These are phyloP conservation scores for fruit fly (Drosophila melanogaster) DNA, from an alignment of 1,140 invertebrate genomes.

Conservation along the genomic window Release_6_plus_ISO1_MT NC_004354.4:16976501-16977000, in stretches of 20 bases:
- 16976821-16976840: no score
- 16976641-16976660: no score
- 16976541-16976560: constrained; percentile 89
- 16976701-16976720: constrained; percentile 17
- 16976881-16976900: no score
- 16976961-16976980: constrained; percentile 1
- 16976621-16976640: no score
- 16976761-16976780: constrained; percentile 43
- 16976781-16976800: constrained; percentile 17
- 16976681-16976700: neutral
- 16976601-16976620: no score
- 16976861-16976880: neutral
- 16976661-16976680: neutral
- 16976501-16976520: constrained; percentile 95
- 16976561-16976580: no score
- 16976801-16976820: neutral
- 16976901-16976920: neutral
- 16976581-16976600: neutral
- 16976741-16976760: constrained; percentile 34
- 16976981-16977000: constrained; percentile 11
- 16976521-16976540: constrained; percentile 90
- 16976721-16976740: constrained; percentile 32
- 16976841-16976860: no score
- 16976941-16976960: constrained; percentile 61
- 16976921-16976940: constrained; percentile 11